Evolutionary conservation across 2,888 invertebrate genomes (phyloP), one percentile per base, ranked within the genome.

Genomic region (Iselma pallidipennis): DNA sequence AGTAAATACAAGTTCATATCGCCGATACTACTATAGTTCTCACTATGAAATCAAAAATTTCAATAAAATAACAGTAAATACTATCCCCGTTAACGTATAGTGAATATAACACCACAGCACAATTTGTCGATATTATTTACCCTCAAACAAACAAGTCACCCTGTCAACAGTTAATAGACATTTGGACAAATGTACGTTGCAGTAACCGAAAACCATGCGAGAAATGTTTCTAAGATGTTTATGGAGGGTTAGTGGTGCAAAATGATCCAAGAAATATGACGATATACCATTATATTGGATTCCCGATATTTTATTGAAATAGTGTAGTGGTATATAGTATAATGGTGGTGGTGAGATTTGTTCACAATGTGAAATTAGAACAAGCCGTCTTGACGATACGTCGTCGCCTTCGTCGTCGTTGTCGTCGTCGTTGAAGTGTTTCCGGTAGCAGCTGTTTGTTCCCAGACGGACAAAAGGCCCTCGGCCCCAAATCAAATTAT

Each of bases 401-500:
- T 16, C 51, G 58, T 54, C 60, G 72, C 72, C 71, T 67, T 66
- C 75, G 74, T n/a, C n/a, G n/a, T n/a, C n/a, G n/a, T n/a, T n/a
- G n/a, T n/a, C n/a, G 58, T 54, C 60, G 72, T 72, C 71, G 68
- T 66, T 75, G 74, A 77, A 80, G 80, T 78, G 77, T 77, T 80
- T 81, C 80, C 80, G 78, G 78, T 75, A 74, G 75, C 80, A 79
- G 78, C 75, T 80, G 80, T 68, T 71, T 70, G 78, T 80, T 80
- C 81, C 78, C 80, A 80, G 76, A 80, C 80, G 71, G 74, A 81
- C 81, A 81, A 80, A 81, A 81, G 80, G 76, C 80, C 73, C 76
- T 77, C 78, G 78, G 78, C 78, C 80, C 78, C 79, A 80, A 80
- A 81, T 80, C 80, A 80, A 81, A 81, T 81, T 81, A 81, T 81